Evolutionary conservation across 2,888 invertebrate genomes (phyloP).

Genomic region (Phyllotreta cruciferae): DNA sequence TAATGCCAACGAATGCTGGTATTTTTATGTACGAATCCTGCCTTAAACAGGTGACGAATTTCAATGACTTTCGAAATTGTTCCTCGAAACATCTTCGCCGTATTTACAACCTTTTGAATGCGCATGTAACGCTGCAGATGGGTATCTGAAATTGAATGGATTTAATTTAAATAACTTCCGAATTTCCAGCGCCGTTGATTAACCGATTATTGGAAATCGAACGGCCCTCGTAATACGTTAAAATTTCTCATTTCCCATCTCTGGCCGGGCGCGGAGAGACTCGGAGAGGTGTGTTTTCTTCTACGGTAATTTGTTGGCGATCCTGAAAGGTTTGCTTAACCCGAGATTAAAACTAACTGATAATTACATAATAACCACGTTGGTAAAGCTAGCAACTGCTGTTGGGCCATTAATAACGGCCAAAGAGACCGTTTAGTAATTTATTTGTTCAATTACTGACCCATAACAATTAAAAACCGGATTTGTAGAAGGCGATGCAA

Average conservation of each 20-base stretch:
- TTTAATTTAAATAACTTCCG: too few relatives aligned
- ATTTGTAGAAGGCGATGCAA: slow-evolving; percentile 47
- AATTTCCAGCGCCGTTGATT: too few relatives aligned
- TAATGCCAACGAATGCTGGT: too few relatives aligned
- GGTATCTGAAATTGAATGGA: too few relatives aligned
- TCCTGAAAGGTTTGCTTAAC: slow-evolving; percentile 64
- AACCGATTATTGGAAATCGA: too few relatives aligned
- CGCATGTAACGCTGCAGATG: too few relatives aligned
- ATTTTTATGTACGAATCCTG: too few relatives aligned
- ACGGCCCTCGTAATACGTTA: too few relatives aligned
- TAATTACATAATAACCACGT: slow-evolving; percentile 64
- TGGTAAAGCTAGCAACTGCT: slow-evolving; percentile 59
- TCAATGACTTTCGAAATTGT: too few relatives aligned
- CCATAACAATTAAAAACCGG: slow-evolving; percentile 60
- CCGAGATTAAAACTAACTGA: slow-evolving; percentile 64
- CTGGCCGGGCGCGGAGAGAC: slow-evolving; percentile 12
- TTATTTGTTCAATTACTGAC: slow-evolving; percentile 63
- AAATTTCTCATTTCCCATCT: slow-evolving; percentile 5
- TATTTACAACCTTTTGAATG: too few relatives aligned
- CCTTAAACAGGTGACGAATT: too few relatives aligned
- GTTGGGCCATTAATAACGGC: slow-evolving; percentile 60
- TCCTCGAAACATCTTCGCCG: too few relatives aligned
- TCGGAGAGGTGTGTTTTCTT: slow-evolving; percentile 36
- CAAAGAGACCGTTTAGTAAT: slow-evolving; percentile 61
- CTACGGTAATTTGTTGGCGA: slow-evolving; percentile 61